Base-by-base conservation (phyloP, 1,140 invertebrate genomes). In the Halictus rubicundus region DNA sequence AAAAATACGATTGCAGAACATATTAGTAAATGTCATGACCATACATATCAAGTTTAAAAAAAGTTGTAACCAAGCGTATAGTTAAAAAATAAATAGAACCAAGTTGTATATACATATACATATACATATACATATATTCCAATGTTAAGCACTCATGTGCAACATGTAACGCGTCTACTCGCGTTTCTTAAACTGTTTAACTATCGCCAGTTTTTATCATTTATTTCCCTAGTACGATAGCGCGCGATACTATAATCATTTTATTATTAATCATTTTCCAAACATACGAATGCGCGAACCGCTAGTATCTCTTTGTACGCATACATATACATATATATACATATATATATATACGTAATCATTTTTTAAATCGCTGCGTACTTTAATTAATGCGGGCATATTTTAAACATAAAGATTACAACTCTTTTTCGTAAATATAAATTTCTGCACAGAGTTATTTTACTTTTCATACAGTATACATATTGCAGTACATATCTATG, bases 21-120 rank as follows among this genome's bases (percentile, higher is more conserved):
- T 23, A 66, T 66, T 66, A 46, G 21, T 66, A 66, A 66, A n/a
- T 66, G 64, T 46, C 64, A 27, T 39, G 25, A 23, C 19, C 16
- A n/a, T 32, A 61, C 27, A 57, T 69, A 61, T 25, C 23, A 54
- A 23, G 52, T 64, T n/a, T 14, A 54, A 71, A 42, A 27, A 68
- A 76, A 39, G 60, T 61, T 23, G 5, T n/a, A 64, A 37, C 39
- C 42, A 46, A 42, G 10, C 39, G 54, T 57, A 52, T 52, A 57
- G 54, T 57, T n/a, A 57, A 57, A n/a, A 57, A 25, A 68, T 70
- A 46, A 60, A 63, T 46, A 61, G 63, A 27, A 66, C 59, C 23
- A 60, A 37, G 16, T 46, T 46, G 14, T 46, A 12, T 46, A 46
- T 46, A 46, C 12, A 14, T 46, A 1, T 46, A 9, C 16, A 12